Percentiles rank a stretch among this genome's conserved stretches.
Conservation (phyloP, 2,113 vertebrate species). For the Eubucco bourcierii region DNA sequence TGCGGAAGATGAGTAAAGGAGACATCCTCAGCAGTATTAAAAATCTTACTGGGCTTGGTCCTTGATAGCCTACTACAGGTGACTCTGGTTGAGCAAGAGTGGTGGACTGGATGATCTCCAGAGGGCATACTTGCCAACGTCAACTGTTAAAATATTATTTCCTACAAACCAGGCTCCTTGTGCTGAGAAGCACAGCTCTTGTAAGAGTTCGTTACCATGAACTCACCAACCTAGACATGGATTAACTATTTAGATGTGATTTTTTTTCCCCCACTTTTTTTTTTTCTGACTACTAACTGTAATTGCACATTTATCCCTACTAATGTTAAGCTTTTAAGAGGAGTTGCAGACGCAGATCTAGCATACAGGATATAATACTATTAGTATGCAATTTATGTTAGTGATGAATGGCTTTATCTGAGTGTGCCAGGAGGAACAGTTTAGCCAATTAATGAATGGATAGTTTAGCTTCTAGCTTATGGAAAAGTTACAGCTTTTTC, state of each 20-base stretch:
- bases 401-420: background rate
- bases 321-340: too few species aligned
- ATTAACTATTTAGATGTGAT: background rate
- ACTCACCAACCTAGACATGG: background rate
- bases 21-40: background rate
- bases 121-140: background rate
- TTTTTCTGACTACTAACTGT: background rate
- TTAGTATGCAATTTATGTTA: background rate
- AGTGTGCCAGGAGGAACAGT: background rate
- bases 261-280: too few species aligned
- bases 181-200: background rate
- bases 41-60: background rate
- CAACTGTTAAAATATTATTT: background rate
- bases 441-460: background rate
- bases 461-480: background rate
- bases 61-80: background rate
- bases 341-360: background rate
- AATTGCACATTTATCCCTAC: background rate
- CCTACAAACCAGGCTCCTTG: background rate
- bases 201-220: background rate
- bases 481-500: background rate
- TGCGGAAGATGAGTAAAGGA: background rate
- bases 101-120: background rate
- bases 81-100: background rate
- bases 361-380: background rate